Percentiles rank a stretch among this genome's conserved stretches.
phyloP scores from a whole-genome alignment of 1,140 invertebrate genomes.

The Polypedilum vanderplanki region DNA sequence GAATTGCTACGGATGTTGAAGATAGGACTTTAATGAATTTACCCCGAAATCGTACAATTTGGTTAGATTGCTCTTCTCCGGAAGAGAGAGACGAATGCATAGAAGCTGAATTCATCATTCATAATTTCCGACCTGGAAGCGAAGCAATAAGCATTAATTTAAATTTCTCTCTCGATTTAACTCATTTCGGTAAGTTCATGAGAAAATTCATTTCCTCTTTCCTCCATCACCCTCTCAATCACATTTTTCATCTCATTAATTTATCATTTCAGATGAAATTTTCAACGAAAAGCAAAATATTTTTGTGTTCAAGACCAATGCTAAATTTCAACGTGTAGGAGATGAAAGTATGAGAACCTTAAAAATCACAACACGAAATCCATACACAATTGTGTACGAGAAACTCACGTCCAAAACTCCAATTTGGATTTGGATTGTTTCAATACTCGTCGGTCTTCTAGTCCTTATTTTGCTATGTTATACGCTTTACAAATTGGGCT shows the following conservation, averaged over 20 bases:
- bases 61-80: constrained; percentile 41
- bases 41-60: constrained; percentile 42
- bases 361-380: constrained; percentile 21
- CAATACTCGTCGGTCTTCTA: constrained; percentile 39
- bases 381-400: constrained; percentile 40
- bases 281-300: constrained; percentile 41
- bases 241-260: constrained; percentile 1
- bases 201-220: background rate
- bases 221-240: background rate
- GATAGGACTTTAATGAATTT: constrained; percentile 33
- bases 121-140: constrained; percentile 38
- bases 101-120: constrained; percentile 38
- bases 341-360: constrained; percentile 33
- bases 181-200: constrained; percentile 37
- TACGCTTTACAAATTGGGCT: constrained; percentile 33
- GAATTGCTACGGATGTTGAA: background rate
- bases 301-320: constrained; percentile 38
- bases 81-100: constrained; percentile 37
- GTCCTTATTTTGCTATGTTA: constrained; percentile 37
- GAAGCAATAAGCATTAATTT: constrained; percentile 37
- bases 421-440: constrained; percentile 40
- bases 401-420: constrained; percentile 35
- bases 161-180: constrained; percentile 39
- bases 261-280: background rate
- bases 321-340: constrained; percentile 37